phyloP scores from a whole-genome alignment of 2,113 vertebrate species.

The Hipposideros armiger region DNA sequence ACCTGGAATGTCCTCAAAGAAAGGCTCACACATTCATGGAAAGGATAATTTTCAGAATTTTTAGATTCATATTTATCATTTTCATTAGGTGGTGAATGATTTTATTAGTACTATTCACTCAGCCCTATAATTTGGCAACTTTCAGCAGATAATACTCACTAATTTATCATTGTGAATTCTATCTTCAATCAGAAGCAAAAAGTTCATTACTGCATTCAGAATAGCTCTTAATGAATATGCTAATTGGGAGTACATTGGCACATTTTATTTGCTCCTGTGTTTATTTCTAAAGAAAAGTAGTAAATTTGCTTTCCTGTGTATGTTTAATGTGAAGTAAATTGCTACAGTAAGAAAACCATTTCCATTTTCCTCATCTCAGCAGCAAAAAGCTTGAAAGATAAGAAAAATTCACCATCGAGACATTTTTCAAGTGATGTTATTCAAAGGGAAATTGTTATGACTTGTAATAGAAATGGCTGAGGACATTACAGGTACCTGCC shows the following conservation, averaged over 20 bases:
- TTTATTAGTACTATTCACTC: slow-evolving; percentile 83
- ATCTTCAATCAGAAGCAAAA: slow-evolving; percentile 79
- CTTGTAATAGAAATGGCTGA: slow-evolving; percentile 40
- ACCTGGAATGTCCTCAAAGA: slow-evolving; percentile 76
- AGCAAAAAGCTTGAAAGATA: slow-evolving; percentile 69
- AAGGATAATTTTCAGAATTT: slow-evolving; percentile 74
- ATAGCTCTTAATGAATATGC: slow-evolving; percentile 76
- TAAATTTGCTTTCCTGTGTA: slow-evolving; percentile 59
- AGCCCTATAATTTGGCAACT: slow-evolving; percentile 78
- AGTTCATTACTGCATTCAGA: slow-evolving; percentile 82
- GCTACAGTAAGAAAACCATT: slow-evolving; percentile 59
- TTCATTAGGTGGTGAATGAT: slow-evolving; percentile 72
- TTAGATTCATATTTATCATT: slow-evolving; percentile 83
- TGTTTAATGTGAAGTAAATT: slow-evolving; percentile 69
- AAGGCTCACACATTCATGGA: slow-evolving; percentile 55
- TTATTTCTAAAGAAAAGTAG: slow-evolving; percentile 78
- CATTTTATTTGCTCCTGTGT: slow-evolving; percentile 70
- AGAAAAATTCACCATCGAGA: slow-evolving; percentile 48
- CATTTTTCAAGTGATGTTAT: slow-evolving; percentile 41
- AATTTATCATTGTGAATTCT: slow-evolving; percentile 82
- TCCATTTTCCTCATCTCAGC: slow-evolving; percentile 28
- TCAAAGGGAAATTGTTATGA: slow-evolving; percentile 69
- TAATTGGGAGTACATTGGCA: slow-evolving; percentile 82
- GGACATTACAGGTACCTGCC: not conserved
- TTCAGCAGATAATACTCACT: slow-evolving; percentile 63